These are phyloP conservation scores for Phengaris arion DNA, from an alignment of 2,888 invertebrate species.

Conservation along the genomic window DNA sequence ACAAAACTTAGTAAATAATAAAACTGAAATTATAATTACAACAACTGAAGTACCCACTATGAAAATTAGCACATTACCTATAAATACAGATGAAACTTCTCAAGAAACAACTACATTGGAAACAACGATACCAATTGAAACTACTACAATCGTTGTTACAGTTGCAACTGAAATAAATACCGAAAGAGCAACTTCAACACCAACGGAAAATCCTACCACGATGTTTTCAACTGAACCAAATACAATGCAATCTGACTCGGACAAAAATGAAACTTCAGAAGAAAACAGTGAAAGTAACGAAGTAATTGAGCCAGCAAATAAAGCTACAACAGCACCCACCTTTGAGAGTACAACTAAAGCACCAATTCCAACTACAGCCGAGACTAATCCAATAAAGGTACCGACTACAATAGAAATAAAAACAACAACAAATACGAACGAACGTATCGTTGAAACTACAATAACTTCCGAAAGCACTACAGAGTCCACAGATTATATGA, in stretches of 20 bases:
- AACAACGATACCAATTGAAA: slow-evolving; percentile 40
- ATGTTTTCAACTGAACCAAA: slow-evolving; percentile 52
- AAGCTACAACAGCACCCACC: slow-evolving; percentile 33
- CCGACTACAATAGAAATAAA: slow-evolving; percentile 38
- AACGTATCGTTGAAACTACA: slow-evolving; percentile 48
- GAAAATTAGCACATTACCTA: slow-evolving; percentile 34
- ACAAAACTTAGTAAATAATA: slow-evolving; percentile 53
- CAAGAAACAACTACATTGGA: slow-evolving; percentile 40
- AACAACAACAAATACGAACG: slow-evolving; percentile 39
- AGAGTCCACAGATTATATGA: slow-evolving; percentile 49
- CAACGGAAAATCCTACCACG: slow-evolving; percentile 40
- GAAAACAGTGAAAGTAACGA: slow-evolving; percentile 67
- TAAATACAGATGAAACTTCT: slow-evolving; percentile 34
- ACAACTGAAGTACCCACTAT: slow-evolving; percentile 38
- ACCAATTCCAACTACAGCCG: slow-evolving; percentile 41
- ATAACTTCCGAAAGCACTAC: slow-evolving; percentile 40
- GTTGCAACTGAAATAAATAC: slow-evolving; percentile 65
- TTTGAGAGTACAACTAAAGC: slow-evolving; percentile 38
- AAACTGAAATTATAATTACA: slow-evolving; percentile 30
- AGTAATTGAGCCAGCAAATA: slow-evolving; percentile 52
- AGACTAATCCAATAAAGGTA: slow-evolving; percentile 32
- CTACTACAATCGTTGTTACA: slow-evolving; percentile 55
- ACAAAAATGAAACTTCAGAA: slow-evolving; percentile 44
- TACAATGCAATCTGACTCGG: slow-evolving; percentile 46
- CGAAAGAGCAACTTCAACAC: slow-evolving; percentile 40